A percentile compares a stretch with the other conserved stretches of the same genome.
Evolutionary conservation across 1,140 invertebrate genomes (phyloP).

Genomic region (Aphaenogaster ashmeadi): DNA sequence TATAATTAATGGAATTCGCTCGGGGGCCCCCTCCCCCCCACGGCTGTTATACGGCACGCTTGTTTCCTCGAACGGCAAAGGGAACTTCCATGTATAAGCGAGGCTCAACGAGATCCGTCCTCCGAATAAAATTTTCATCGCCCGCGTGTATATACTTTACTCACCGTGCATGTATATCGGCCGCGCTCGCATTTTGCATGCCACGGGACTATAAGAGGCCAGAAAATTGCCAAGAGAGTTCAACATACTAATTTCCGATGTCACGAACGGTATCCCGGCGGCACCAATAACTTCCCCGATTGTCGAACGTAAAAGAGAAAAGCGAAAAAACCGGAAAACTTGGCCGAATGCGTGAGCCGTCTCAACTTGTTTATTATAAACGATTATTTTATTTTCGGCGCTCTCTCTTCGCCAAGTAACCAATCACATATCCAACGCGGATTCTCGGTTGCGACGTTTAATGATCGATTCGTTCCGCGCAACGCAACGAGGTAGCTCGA

Average conservation of each 20-base stretch:
- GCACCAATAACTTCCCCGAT: conserved; percentile 49
- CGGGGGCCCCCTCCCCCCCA: background rate
- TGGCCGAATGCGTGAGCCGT: background rate
- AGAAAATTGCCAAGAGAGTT: conserved; percentile 69
- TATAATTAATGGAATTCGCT: conserved; percentile 76
- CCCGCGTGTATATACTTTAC: conserved; percentile 25
- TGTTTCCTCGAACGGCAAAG: conserved; percentile 71
- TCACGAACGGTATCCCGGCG: conserved; percentile 29
- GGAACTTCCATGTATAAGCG: conserved; percentile 48
- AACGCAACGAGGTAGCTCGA: background rate
- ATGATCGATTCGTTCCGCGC: conserved; percentile 37
- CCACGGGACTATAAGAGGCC: conserved; percentile 58
- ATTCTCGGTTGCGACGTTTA: conserved; percentile 13
- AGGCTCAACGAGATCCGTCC: conserved; percentile 47
- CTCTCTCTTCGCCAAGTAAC: background rate
- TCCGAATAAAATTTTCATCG: conserved; percentile 72
- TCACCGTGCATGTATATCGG: background rate
- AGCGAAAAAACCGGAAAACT: background rate
- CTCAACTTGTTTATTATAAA: conserved; percentile 2
- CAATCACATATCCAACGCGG: conserved; percentile 26
- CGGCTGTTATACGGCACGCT: conserved; percentile 50
- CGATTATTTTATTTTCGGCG: background rate
- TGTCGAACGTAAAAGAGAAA: conserved; percentile 53
- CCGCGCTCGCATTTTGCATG: conserved; percentile 64
- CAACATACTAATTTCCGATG: conserved; percentile 66